phyloP scores from a whole-genome alignment of 2,113 vertebrate species.

The Cynoglossus semilaevis region DNA sequence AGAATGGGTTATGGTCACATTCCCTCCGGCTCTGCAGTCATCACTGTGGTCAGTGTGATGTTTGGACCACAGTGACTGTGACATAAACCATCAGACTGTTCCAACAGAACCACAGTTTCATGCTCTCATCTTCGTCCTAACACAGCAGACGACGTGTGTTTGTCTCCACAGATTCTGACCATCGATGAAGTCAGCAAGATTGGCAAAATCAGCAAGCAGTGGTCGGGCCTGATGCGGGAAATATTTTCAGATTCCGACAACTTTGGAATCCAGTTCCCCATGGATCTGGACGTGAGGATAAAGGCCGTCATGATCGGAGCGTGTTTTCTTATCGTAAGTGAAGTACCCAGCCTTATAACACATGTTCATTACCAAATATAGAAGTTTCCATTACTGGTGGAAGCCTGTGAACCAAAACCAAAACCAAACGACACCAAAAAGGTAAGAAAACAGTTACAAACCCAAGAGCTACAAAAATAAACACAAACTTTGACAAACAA shows the following conservation, averaged over 20 bases:
- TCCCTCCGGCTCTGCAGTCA: too few species aligned
- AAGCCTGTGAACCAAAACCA: too few species aligned
- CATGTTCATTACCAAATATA: not conserved
- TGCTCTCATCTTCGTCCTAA: conserved; percentile 7
- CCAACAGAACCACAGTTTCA: conserved; percentile 11
- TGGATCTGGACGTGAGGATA: conserved; percentile 90
- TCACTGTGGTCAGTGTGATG: conserved; percentile 17
- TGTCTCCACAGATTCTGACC: conserved; percentile 78
- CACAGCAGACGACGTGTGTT: conserved; percentile 16
- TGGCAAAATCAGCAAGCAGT: conserved; percentile 92
- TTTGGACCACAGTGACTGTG: conserved; percentile 6
- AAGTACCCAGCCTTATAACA: not conserved
- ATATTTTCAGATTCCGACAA: conserved; percentile 87
- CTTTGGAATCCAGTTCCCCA: conserved; percentile 90
- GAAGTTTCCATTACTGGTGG: too few species aligned
- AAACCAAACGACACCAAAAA: too few species aligned
- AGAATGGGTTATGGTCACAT: too few species aligned
- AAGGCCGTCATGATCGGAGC: conserved; percentile 92
- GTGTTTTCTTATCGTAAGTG: conserved; percentile 94
- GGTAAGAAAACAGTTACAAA: too few species aligned
- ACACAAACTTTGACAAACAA: too few species aligned
- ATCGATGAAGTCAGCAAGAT: conserved; percentile 81
- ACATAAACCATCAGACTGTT: conserved; percentile 5
- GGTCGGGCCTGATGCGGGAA: conserved; percentile 85
- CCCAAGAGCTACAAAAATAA: too few species aligned